Conservation (phyloP, 2,113 vertebrate genomes). For the Pavo muticus region DNA sequence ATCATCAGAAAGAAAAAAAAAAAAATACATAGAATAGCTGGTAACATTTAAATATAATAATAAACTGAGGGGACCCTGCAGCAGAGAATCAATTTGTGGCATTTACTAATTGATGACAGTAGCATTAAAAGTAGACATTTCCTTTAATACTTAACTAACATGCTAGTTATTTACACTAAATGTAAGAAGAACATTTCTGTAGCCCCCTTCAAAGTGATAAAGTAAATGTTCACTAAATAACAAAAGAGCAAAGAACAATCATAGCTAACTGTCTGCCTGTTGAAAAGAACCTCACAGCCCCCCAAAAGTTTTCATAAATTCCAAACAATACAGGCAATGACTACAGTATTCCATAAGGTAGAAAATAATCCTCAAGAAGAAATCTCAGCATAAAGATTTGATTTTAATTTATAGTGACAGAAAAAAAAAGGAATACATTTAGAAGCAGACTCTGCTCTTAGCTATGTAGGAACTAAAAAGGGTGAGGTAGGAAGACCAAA, state of each 20-base stretch:
- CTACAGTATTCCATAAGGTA: background rate
- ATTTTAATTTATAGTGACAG: background rate
- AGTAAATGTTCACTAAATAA: background rate
- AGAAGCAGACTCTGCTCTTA: background rate
- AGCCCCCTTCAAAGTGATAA: background rate
- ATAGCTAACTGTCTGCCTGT: background rate
- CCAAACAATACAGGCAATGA: background rate
- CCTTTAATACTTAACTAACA: background rate
- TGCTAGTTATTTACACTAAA: conserved; percentile 28
- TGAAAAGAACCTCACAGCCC: background rate
- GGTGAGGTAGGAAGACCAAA: conserved; percentile 21
- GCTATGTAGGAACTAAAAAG: background rate
- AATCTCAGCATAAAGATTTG: background rate
- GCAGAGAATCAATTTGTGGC: background rate
- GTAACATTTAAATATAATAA: background rate
- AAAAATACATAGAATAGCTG: background rate
- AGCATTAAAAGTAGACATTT: conserved; percentile 24
- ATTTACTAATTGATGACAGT: conserved; percentile 1
- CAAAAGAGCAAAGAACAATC: background rate
- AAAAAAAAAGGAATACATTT: background rate
- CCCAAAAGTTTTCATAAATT: background rate
- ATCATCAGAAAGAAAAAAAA: background rate
- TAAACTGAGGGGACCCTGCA: background rate
- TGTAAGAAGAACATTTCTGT: background rate
- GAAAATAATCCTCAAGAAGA: background rate